Evolutionary conservation across 2,888 invertebrate species (phyloP), one percentile per base, ranked within the genome.

Genomic region (Linnaemya tessellans): DNA sequence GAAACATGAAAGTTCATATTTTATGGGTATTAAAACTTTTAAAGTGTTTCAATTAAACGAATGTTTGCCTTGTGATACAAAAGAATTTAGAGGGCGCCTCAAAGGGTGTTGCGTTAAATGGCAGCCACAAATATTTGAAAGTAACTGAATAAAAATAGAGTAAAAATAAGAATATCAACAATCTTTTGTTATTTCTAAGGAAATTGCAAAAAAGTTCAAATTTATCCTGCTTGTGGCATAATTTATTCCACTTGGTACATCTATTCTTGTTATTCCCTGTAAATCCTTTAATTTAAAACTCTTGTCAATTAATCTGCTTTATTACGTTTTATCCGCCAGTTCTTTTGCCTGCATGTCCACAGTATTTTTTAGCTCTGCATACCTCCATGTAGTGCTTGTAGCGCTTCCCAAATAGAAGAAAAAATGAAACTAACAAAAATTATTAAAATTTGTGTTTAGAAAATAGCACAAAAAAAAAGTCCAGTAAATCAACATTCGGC

Each of bases 221-320:
- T 30, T 30, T 30, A 30, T 30, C 30, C 30, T 30, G 30, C 30
- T 3, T 30, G 5, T 30, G 30, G 5, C 2, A 15, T 8, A n/a
- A 10, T 10, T 22, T 67, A 49, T 68, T 68, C 49, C 18, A 13
- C n/a, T 5, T 41, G 15, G 13, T 30, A 79, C 38, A n/a, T n/a
- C n/a, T n/a, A n/a, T n/a, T n/a, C n/a, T n/a, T n/a, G n/a, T n/a
- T 67, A 58, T 58, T 35, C 64, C 75, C 75, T 70, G 82, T 82
- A 85, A 85, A 82, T 82, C 82, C 82, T 85, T 82, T 82, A 85
- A 85, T 85, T 82, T 82, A 85, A 85, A 85, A 85, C 85, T 82
- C 82, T 70, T 85, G 85, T 85, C 85, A 85, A 82, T 85, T 85
- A 85, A 79, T 82, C 85, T 38, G 80, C 56, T 85, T 85, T 85